Percentiles rank a stretch among this genome's conserved stretches.
These are phyloP conservation scores for Setipinna tenuifilis DNA, from an alignment of 2,797 vertebrate species.

Conservation along the genomic window DNA sequence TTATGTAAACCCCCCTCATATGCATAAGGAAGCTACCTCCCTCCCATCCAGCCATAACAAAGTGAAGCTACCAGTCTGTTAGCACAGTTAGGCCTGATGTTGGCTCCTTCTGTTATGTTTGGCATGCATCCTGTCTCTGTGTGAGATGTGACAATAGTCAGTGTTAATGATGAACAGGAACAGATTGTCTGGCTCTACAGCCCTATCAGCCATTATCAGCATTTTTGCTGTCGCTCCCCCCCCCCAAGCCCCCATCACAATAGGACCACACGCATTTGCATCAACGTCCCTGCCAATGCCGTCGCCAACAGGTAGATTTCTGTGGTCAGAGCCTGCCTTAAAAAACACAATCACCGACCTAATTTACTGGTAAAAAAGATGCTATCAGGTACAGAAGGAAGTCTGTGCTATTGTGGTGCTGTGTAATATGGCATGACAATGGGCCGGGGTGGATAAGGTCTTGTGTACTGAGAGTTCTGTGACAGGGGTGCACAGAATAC, in stretches of 20 bases:
- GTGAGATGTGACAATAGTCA: neutral
- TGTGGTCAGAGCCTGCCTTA: neutral
- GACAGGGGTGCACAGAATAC: neutral
- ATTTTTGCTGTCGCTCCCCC: neutral
- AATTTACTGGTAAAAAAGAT: conserved; percentile 5
- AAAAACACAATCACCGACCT: neutral
- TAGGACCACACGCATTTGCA: neutral
- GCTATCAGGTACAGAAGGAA: neutral
- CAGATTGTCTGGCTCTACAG: neutral
- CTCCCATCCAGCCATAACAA: too few relatives aligned
- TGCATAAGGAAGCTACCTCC: too few relatives aligned
- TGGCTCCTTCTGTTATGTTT: neutral
- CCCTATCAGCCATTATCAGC: too few relatives aligned
- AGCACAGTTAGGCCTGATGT: neutral
- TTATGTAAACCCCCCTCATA: too few relatives aligned
- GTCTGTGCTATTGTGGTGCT: neutral
- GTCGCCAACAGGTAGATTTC: neutral
- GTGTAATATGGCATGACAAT: neutral
- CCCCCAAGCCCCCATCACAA: neutral
- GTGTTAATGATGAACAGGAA: neutral
- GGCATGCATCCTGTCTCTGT: too few relatives aligned
- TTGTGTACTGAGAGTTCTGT: neutral
- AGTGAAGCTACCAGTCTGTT: too few relatives aligned
- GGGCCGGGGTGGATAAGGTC: neutral
- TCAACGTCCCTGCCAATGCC: neutral